A percentile compares a stretch with the other conserved stretches of the same genome.
These are phyloP conservation scores for Sepiola atlantica DNA, from an alignment of 2,888 invertebrate genomes.

Conservation along the genomic window DNA sequence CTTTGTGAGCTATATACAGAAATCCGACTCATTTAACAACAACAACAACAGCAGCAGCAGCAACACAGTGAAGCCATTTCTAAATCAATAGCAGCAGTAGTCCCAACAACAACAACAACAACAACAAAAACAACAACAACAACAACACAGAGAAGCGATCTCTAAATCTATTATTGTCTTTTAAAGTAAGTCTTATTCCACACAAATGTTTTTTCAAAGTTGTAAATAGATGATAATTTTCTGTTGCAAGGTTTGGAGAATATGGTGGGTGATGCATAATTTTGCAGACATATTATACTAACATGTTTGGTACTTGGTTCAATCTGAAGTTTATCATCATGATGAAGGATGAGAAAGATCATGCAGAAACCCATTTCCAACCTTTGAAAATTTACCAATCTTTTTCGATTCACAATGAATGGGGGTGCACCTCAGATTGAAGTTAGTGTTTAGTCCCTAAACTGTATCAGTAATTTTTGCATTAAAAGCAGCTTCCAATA, in stretches of 20 bases:
- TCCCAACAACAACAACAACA: too few species aligned
- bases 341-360: too few species aligned
- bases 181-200: background rate
- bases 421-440: background rate
- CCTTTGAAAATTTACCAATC: background rate
- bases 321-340: background rate
- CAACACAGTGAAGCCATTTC: too few species aligned
- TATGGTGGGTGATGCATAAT: too few species aligned
- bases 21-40: too few species aligned
- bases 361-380: background rate
- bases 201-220: background rate
- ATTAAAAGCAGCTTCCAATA: background rate
- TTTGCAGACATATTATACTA: too few species aligned
- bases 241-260: background rate
- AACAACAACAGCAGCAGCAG: too few species aligned
- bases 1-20: too few species aligned
- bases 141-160: too few species aligned
- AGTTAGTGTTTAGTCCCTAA: background rate
- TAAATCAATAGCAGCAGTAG: too few species aligned
- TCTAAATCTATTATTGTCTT: too few species aligned
- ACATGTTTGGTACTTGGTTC: background rate
- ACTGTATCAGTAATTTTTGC: background rate
- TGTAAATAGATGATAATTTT: background rate
- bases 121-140: too few species aligned
- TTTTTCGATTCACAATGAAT: background rate